Percentiles rank a stretch among this genome's conserved stretches.
These are phyloP conservation scores for Lottia gigantea DNA, from an alignment of 2,888 invertebrate species.

Conservation along the genomic window DNA sequence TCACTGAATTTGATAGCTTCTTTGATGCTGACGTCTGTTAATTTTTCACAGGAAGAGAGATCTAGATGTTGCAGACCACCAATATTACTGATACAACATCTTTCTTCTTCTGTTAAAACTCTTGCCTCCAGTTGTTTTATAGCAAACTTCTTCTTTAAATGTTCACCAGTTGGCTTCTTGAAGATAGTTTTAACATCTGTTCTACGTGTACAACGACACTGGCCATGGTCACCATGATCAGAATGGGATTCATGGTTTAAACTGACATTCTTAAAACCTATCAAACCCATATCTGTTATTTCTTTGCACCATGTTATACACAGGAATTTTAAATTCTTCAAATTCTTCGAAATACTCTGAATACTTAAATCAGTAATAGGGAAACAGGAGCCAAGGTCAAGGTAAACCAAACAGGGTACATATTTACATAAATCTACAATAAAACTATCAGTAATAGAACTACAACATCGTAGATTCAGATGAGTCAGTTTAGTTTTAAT, in stretches of 20 bases:
- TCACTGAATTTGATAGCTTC: constrained; percentile 78
- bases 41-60: constrained; percentile 77
- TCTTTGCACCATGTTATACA: constrained; percentile 77
- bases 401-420: constrained; percentile 73
- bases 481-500: constrained; percentile 42
- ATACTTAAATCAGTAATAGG: constrained; percentile 78
- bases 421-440: constrained; percentile 74
- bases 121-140: constrained; percentile 24
- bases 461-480: constrained; percentile 62
- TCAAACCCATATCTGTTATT: constrained; percentile 79
- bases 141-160: constrained; percentile 31
- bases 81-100: constrained; percentile 46
- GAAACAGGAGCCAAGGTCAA: constrained; percentile 79
- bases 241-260: constrained; percentile 28
- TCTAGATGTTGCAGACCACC: constrained; percentile 73
- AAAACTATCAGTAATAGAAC: constrained; percentile 73
- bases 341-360: constrained; percentile 77
- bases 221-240: constrained; percentile 38
- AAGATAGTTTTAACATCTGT: constrained; percentile 46
- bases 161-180: constrained; percentile 44
- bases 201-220: constrained; percentile 47
- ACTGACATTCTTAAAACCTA: constrained; percentile 60
- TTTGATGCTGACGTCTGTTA: constrained; percentile 79
- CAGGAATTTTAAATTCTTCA: constrained; percentile 74
- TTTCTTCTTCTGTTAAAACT: constrained; percentile 28